Percentiles rank a stretch among this genome's conserved stretches.
These are phyloP conservation scores for Azorinus chamasolen DNA, from an alignment of 2,888 invertebrate species.

Conservation along the genomic window DNA sequence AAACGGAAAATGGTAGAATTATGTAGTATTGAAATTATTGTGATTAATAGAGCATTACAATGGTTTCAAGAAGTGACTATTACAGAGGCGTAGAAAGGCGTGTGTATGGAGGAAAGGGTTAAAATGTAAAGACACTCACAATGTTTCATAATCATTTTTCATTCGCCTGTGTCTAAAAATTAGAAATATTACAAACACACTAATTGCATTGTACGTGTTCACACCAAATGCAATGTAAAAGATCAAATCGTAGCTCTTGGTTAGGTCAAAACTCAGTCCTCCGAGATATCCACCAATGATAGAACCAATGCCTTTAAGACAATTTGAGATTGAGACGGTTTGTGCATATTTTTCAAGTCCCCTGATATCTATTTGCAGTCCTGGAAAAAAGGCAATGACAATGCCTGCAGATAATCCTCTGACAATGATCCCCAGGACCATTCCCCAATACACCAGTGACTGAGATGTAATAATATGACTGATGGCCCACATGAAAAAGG, in stretches of 20 bases:
- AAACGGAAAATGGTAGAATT: too few relatives aligned
- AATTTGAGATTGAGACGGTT: constrained; percentile 34
- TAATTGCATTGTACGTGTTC: constrained; percentile 10
- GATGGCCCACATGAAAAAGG: constrained; percentile 23
- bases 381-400: constrained; percentile 21
- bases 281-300: constrained; percentile 44
- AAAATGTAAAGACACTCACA: too few relatives aligned
- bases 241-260: constrained; percentile 41
- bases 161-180: background rate
- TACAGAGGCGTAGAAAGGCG: too few relatives aligned
- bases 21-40: too few relatives aligned
- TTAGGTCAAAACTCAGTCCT: constrained; percentile 40
- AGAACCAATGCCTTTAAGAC: constrained; percentile 18
- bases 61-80: too few relatives aligned
- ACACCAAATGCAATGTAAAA: constrained; percentile 33
- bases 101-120: too few relatives aligned
- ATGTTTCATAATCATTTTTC: background rate
- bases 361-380: constrained; percentile 31
- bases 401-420: constrained; percentile 38
- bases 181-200: constrained; percentile 16
- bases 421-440: constrained; percentile 36
- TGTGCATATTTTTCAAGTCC: constrained; percentile 35
- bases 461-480: constrained; percentile 21
- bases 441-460: constrained; percentile 19
- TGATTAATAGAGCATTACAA: too few relatives aligned